Evolutionary conservation across 2,113 vertebrate species (phyloP).

Genomic region (Cepphus grylle): DNA sequence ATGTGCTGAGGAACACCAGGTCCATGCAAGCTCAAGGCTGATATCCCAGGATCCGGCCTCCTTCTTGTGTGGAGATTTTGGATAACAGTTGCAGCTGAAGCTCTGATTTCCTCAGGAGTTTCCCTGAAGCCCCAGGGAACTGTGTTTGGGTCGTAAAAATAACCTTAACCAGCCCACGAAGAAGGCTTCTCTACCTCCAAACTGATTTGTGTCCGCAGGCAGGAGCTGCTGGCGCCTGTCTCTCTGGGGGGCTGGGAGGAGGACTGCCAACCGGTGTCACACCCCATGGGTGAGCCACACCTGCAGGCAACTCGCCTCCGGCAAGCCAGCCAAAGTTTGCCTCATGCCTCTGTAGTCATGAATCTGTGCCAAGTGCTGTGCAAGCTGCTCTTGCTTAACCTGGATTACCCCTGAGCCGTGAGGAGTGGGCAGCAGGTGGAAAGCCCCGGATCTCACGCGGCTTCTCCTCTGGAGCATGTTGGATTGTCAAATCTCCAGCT

Average conservation of each 20-base stretch:
- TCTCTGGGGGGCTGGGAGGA: neutral
- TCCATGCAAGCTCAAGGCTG: neutral
- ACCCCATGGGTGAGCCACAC: neutral
- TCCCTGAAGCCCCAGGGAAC: neutral
- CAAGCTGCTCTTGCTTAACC: neutral
- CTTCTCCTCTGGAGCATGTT: neutral
- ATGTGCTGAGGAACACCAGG: neutral
- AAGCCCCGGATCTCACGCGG: neutral
- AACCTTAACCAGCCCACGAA: neutral
- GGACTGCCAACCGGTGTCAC: neutral
- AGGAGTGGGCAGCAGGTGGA: neutral
- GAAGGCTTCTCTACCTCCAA: neutral
- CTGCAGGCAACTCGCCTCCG: neutral
- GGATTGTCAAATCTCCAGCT: neutral
- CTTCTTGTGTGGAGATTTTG: neutral
- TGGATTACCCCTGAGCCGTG: neutral
- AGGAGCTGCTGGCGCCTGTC: neutral
- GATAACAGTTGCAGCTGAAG: neutral
- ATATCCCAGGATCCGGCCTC: neutral
- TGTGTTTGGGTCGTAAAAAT: neutral
- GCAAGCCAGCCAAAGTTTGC: neutral
- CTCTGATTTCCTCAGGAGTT: neutral
- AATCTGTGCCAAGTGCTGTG: neutral
- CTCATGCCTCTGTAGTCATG: neutral
- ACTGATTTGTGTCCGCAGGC: fast-evolving